A percentile compares a stretch with the other conserved stretches of the same genome.
phyloP scores from a whole-genome alignment of 2,797 vertebrate genomes.

The Crenichthys baileyi region DNA sequence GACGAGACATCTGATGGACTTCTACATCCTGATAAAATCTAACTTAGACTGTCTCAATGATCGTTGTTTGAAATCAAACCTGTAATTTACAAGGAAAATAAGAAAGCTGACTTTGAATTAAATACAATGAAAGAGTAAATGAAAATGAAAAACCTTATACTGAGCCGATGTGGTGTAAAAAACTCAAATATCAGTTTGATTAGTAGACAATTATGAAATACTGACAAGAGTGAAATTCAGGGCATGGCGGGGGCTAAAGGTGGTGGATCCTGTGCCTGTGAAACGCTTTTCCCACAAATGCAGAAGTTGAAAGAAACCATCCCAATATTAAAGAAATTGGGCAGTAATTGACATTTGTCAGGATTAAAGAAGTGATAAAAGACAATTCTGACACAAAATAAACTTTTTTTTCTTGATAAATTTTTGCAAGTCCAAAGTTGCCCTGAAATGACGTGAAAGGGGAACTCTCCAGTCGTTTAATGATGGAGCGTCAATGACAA shows the following conservation, averaged over 20 bases:
- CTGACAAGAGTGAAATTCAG: not conserved
- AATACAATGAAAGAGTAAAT: slow-evolving; percentile 27
- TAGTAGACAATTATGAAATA: not conserved
- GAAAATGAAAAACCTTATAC: slow-evolving; percentile 18
- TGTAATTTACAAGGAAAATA: slow-evolving; percentile 12
- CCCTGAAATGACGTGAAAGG: too few species aligned
- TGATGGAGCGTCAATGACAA: too few species aligned
- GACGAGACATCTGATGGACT: slow-evolving; percentile 58
- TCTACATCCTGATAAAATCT: slow-evolving; percentile 38
- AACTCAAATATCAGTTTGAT: not conserved
- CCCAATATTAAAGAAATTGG: too few species aligned
- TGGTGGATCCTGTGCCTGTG: not conserved
- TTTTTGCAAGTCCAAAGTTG: too few species aligned
- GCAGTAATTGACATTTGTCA: too few species aligned
- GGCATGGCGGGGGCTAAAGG: not conserved
- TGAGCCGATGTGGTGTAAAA: not conserved
- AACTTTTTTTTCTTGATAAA: too few species aligned
- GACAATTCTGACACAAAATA: too few species aligned
- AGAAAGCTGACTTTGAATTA: slow-evolving; percentile 9
- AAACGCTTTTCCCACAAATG: too few species aligned
- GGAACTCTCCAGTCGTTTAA: too few species aligned
- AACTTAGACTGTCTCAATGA: slow-evolving; percentile 39
- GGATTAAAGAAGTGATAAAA: too few species aligned
- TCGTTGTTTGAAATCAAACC: slow-evolving; percentile 46
- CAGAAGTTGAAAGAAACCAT: too few species aligned